Evolutionary conservation across 2,797 vertebrate genomes (phyloP), one percentile per base, ranked within the genome.

Genomic region (Carapus acus): DNA sequence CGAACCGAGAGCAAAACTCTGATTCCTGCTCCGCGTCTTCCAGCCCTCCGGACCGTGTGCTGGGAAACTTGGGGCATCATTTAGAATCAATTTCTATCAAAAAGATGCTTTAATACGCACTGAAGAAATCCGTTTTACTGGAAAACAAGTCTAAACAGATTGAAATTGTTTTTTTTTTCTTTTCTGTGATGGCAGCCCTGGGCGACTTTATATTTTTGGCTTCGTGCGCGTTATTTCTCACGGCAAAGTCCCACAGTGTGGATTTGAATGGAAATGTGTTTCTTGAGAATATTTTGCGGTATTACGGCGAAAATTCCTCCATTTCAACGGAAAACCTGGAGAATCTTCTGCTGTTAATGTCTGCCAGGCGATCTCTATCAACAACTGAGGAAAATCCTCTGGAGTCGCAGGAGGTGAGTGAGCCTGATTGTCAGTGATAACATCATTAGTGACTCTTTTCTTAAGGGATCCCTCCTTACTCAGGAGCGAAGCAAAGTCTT

Each of bases 281-380:
- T 22, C 43, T 87, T 17, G 55, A 82, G 18, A 54, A 82, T 3
- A 78, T 88, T 55, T 19, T 88, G 6, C 67, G 9, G 1, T 85
- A 49, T 44, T 88, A 81, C 20, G 77, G 82, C 0, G 42, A 75
- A 29, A 84, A 84, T 51, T 2, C 46, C 1, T 78, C 82, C 1
- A 74, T 88, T 6, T 67, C 81, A 0, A 45, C 31, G 2, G 41
- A 23, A 2, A 17, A 85, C 2, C 71, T 88, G 16, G 45, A 67
- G 2, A 31, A 84, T 38, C 24, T 88, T 1, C 63, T 88, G 53
- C 54, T 20, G 40, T 0, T 83, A 7, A 57, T 86, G 16, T 75
- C 82, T n/a, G 67, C 51, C 39, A 66, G 76, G 1, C 69, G 70
- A 42, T 14, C 73, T 0, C 57, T 46, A 3, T 15, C 54, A 0